phyloP scores from a whole-genome alignment of 2,888 invertebrate species.

The Spodoptera picta region DNA sequence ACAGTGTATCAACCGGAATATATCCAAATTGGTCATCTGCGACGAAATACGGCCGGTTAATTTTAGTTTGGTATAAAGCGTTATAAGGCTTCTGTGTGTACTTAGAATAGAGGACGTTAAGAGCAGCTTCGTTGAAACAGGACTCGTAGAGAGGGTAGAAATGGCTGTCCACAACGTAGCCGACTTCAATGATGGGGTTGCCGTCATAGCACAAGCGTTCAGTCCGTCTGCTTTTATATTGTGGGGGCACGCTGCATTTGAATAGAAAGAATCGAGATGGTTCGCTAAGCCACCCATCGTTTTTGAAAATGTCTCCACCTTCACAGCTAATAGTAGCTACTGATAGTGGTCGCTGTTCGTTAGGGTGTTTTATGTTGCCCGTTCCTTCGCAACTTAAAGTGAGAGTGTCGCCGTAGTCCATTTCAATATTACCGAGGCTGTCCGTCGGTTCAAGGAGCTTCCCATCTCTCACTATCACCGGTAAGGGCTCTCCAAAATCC shows the following conservation, averaged over 20 bases:
- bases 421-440: slow-evolving; percentile 68
- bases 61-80: slow-evolving; percentile 76
- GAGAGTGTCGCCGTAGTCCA: slow-evolving; percentile 71
- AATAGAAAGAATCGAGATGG: slow-evolving; percentile 71
- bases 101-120: slow-evolving; percentile 75
- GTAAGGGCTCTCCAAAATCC: slow-evolving; percentile 77
- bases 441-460: slow-evolving; percentile 77
- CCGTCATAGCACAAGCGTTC: slow-evolving; percentile 72
- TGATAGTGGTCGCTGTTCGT: slow-evolving; percentile 49
- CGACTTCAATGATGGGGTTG: slow-evolving; percentile 76
- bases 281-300: slow-evolving; percentile 71
- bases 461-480: slow-evolving; percentile 73
- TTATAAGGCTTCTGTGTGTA: slow-evolving; percentile 82
- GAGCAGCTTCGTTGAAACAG: slow-evolving; percentile 73
- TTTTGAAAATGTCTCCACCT: slow-evolving; percentile 72
- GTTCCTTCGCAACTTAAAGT: slow-evolving; percentile 75
- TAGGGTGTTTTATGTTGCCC: slow-evolving; percentile 70
- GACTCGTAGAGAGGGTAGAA: slow-evolving; percentile 80
- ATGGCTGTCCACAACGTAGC: slow-evolving; percentile 68
- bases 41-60: slow-evolving; percentile 76
- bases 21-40: slow-evolving; percentile 67
- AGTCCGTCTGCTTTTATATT: slow-evolving; percentile 69
- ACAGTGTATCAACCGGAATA: slow-evolving; percentile 71
- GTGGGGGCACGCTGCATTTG: slow-evolving; percentile 67
- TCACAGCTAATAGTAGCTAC: slow-evolving; percentile 73